Evolutionary conservation across 2,113 vertebrate species (phyloP), one percentile per base, ranked within the genome.

Genomic region (Toxostoma redivivum): DNA sequence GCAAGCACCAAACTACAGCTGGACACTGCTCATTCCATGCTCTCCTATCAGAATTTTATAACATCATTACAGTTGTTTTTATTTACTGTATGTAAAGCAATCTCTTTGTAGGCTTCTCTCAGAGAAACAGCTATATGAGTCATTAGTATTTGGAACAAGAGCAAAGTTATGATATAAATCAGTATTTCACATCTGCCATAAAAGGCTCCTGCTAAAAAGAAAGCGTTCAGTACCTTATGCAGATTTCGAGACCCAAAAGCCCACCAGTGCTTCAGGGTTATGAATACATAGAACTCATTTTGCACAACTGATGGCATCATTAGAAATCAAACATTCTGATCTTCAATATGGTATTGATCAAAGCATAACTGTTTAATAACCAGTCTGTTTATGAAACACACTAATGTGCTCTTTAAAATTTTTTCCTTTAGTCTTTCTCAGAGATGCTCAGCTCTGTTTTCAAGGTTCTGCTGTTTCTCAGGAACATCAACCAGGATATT

Each of bases 401-500:
- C 5, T 31, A 15, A 40, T 6, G 33, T 35, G 31, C 9, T 66
- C 47, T 35, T 66, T 66, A n/a, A 71, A 42, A 40, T 21, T 33
- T 42, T 60, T 65, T 50, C 5, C 30, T 64, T 48, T 25, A 33
- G 35, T 40, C 35, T n/a, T 60, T 22, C 51, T 44, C 10, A 53
- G 64, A 81, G 20, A 56, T 28, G 24, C 37, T 62, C n/a, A 48
- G 30, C 12, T 67, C 9, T 33, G 13, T 47, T 77, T 57, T 54
- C 48, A 67, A 35, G 22, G 20, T 18, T 84, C 44, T 44, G 31
- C 14, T 83, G 3, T 35, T 73, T 69, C 72, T 74, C 24, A 42
- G 24, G 4, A 76, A 6, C 24, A 48, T 5, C 62, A 56, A 2
- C 10, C 45, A 73, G 53, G 31, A 15, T 4, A 19, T 2, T 0